Percentiles rank a stretch among this genome's conserved stretches.
These are phyloP conservation scores for Cynopterus sphinx DNA, from an alignment of 2,797 vertebrate species.

Conservation along the genomic window DNA sequence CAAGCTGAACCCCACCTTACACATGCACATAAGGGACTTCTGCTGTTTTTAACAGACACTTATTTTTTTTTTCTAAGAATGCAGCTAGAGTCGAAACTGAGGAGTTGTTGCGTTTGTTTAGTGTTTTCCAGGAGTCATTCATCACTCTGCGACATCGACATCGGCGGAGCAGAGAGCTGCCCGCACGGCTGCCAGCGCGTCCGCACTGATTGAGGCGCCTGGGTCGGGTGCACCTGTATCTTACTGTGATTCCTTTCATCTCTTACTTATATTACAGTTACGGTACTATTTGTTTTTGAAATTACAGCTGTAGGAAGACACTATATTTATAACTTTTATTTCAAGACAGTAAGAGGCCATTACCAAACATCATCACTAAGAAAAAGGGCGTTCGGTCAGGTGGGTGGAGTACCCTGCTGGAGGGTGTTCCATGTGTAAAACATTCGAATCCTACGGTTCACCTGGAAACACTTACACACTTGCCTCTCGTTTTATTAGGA, in stretches of 20 bases:
- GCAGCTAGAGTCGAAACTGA: neutral
- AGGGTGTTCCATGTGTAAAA: neutral
- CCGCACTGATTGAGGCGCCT: no score
- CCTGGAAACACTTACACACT: neutral
- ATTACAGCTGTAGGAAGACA: neutral
- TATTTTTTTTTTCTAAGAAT: neutral
- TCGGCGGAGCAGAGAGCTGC: neutral
- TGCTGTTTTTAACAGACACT: no score
- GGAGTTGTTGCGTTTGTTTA: neutral
- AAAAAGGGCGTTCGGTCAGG: neutral
- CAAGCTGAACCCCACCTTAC: neutral
- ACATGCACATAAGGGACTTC: fast-evolving
- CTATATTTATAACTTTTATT: neutral
- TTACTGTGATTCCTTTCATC: neutral
- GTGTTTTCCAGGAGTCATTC: neutral
- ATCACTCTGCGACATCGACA: fast-evolving
- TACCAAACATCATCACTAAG: neutral
- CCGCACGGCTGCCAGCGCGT: fast-evolving
- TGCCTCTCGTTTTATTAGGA: neutral
- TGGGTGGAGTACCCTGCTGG: no score
- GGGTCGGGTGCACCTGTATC: no score
- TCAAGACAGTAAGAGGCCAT: neutral
- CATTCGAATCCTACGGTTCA: neutral
- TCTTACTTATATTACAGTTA: neutral
- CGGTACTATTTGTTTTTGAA: neutral